These are phyloP conservation scores for Laothoe populi DNA, from an alignment of 2,888 invertebrate species.

Conservation along the genomic window DNA sequence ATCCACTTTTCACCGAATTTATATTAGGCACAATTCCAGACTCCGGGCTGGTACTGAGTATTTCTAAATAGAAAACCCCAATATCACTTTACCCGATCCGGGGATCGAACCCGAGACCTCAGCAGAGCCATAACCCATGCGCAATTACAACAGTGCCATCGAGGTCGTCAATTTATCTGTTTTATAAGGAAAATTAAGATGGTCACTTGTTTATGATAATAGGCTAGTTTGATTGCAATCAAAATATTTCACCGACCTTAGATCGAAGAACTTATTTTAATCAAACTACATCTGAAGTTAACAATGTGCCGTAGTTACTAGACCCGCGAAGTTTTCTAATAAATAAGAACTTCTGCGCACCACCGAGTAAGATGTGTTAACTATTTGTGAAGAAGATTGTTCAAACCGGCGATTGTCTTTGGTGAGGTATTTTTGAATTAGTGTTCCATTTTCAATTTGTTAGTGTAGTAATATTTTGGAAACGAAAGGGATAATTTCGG, in stretches of 20 bases:
- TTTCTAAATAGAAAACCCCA: too few species aligned
- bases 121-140: too few species aligned
- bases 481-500: not conserved
- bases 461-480: not conserved
- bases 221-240: not conserved
- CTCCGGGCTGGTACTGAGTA: too few species aligned
- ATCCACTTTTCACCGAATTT: too few species aligned
- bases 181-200: not conserved
- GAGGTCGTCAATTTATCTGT: too few species aligned
- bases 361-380: slow-evolving; percentile 23
- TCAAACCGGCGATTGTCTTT: slow-evolving; percentile 15
- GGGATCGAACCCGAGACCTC: too few species aligned
- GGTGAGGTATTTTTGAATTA: slow-evolving; percentile 16
- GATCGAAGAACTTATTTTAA: slow-evolving; percentile 21
- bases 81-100: too few species aligned
- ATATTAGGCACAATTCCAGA: too few species aligned
- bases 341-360: slow-evolving; percentile 31
- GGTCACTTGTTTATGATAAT: not conserved
- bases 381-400: slow-evolving; percentile 27
- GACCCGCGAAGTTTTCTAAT: slow-evolving; percentile 30
- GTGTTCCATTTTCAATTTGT: slow-evolving; percentile 13
- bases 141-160: too few species aligned
- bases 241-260: not conserved
- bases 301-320: slow-evolving; percentile 30
- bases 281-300: slow-evolving; percentile 25